These are phyloP conservation scores for Orgyia antiqua DNA, from an alignment of 2,888 invertebrate species.

Conservation along the genomic window DNA sequence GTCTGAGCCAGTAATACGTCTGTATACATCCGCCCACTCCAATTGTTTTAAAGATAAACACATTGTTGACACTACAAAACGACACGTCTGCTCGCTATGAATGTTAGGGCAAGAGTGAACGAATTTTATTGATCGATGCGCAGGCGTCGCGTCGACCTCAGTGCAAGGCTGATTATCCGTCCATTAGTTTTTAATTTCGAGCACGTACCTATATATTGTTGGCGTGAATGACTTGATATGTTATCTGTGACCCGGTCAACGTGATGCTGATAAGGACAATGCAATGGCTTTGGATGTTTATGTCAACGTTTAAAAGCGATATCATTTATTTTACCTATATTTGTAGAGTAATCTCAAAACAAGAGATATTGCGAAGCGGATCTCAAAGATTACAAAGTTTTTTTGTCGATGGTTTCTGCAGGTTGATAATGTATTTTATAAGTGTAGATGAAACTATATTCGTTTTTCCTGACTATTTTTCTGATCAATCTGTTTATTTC, in stretches of 20 bases:
- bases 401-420: too few species aligned
- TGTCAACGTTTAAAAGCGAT: slow-evolving; percentile 7
- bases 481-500: too few species aligned
- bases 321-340: background rate
- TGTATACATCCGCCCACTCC: slow-evolving; percentile 62
- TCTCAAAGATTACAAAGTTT: too few species aligned
- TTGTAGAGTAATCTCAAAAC: too few species aligned
- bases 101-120: slow-evolving; percentile 18
- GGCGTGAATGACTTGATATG: slow-evolving; percentile 40
- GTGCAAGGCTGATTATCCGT: slow-evolving; percentile 26
- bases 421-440: too few species aligned
- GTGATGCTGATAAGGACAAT: slow-evolving; percentile 9
- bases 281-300: slow-evolving; percentile 11
- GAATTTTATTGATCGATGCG: slow-evolving; percentile 18
- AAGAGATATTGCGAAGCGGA: too few species aligned
- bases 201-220: slow-evolving; percentile 31
- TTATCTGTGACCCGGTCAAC: slow-evolving; percentile 44
- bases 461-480: too few species aligned
- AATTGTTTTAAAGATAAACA: slow-evolving; percentile 64
- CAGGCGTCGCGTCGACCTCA: slow-evolving; percentile 27
- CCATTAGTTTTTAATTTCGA: slow-evolving; percentile 28
- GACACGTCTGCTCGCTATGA: slow-evolving; percentile 14
- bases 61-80: slow-evolving; percentile 37
- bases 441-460: too few species aligned
- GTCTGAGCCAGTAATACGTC: slow-evolving; percentile 45